Conservation (phyloP, 2,888 invertebrate genomes). For the Cheilosia impressa region DNA sequence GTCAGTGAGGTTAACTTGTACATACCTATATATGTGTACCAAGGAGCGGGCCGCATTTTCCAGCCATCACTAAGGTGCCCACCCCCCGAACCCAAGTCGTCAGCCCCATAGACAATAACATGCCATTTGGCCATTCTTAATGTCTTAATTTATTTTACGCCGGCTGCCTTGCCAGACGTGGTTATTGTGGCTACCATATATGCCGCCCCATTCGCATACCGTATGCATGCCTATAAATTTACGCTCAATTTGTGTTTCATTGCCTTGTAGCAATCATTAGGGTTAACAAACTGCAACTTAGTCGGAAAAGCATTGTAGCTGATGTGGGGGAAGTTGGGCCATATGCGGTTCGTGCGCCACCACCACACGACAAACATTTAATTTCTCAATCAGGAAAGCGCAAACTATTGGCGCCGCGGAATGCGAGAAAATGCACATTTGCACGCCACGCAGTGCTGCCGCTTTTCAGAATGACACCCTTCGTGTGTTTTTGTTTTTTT, state of each 20-base stretch:
- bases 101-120: slow-evolving; percentile 67
- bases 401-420: slow-evolving; percentile 54
- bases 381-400: slow-evolving; percentile 69
- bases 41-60: too few species aligned
- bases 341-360: not conserved
- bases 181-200: slow-evolving; percentile 27
- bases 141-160: slow-evolving; percentile 73
- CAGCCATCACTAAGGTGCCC: not conserved
- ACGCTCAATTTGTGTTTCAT: slow-evolving; percentile 74
- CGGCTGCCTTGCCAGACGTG: slow-evolving; percentile 49
- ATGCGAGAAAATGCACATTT: slow-evolving; percentile 70
- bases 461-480: slow-evolving; percentile 51
- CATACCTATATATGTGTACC: too few species aligned
- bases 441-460: slow-evolving; percentile 39
- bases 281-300: slow-evolving; percentile 74
- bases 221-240: slow-evolving; percentile 59
- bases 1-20: slow-evolving; percentile 23
- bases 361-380: slow-evolving; percentile 56
- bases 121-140: slow-evolving; percentile 74
- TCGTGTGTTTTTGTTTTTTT: slow-evolving; percentile 20
- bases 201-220: slow-evolving; percentile 7
- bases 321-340: not conserved
- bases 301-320: slow-evolving; percentile 35
- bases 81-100: not conserved
- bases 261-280: slow-evolving; percentile 70